Base-by-base conservation (phyloP, 2,113 vertebrate species). In the Zonotrichia leucophrys region DNA sequence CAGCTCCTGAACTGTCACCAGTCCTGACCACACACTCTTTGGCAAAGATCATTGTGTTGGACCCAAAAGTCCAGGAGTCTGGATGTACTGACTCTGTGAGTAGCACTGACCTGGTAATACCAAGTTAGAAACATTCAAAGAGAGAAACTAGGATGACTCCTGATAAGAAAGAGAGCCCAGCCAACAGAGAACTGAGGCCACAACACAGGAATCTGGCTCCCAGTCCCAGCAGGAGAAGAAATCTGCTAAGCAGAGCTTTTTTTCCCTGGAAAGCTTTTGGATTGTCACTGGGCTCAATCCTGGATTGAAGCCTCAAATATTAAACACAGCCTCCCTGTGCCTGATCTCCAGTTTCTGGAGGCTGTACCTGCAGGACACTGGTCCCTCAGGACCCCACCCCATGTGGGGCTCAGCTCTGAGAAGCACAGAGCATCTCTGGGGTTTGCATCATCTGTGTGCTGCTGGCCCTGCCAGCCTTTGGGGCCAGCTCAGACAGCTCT, bases 11-110 rank as follows among this genome's bases (percentile, higher is more conserved):
- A 42, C 85, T 81, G 76, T 79, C 90, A 20, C 53, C 86, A 84
- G 94, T 87, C 90, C 94, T 94, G 90, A 92, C 88, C 7, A 4
- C 90, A 73, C 69, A 33, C 86, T 95, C 93, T 97, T 95, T 97
- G 95, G 96, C 93, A 95, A 96, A 90, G 92, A 58, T 89, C 89
- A 49, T 79, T 92, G 44, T 90, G 76, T 62, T 14, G 22, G 88
- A 93, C 88, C 60, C 46, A 30, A 24, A 15, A 86, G 83, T 78
- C 90, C 88, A 63, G 56, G 73, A 93, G 85, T 46, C 73, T 82
- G 73, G 62, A 62, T 68, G 62, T 56, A 35, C 33, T 88, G 88
- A 87, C 85, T 92, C 85, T 41, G 22, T 89, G 88, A 95, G 68
- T 75, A 90, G 83, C 84, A 52, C 66, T 78, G 89, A 78, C 83